Conservation (phyloP, 2,113 vertebrate genomes). For the Eidolon helvum region DNA sequence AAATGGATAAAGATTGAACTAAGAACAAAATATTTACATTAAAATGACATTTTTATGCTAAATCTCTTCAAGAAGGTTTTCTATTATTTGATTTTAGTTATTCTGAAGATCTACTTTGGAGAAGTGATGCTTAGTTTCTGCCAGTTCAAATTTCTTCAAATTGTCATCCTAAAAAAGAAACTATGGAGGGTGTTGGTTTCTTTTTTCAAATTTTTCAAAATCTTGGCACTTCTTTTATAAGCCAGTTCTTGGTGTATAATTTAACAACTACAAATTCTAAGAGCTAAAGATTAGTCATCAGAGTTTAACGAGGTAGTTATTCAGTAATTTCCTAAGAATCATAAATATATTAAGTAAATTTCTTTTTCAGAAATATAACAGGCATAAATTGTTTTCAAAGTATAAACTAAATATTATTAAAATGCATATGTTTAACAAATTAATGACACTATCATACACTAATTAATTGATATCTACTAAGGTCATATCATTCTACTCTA, state of each 20-base stretch:
- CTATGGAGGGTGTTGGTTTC: background rate
- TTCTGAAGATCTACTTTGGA: conserved; percentile 16
- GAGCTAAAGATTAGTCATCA: conserved; percentile 60
- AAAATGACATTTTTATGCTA: background rate
- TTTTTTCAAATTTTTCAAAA: conserved; percentile 43
- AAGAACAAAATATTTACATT: background rate
- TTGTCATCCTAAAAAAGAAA: conserved; percentile 45
- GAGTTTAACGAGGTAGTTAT: conserved; percentile 44
- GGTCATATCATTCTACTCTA: background rate
- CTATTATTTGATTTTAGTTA: conserved; percentile 32
- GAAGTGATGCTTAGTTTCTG: conserved; percentile 14
- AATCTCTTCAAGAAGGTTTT: background rate
- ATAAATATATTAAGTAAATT: conserved; percentile 14
- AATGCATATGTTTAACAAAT: background rate
- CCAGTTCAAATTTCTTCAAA: conserved; percentile 40
- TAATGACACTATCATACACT: background rate
- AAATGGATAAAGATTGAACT: conserved; percentile 35
- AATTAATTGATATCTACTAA: background rate
- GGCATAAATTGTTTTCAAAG: conserved; percentile 31
- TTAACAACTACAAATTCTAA: conserved; percentile 46
- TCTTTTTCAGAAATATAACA: background rate
- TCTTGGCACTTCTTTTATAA: conserved; percentile 59
- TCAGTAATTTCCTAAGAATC: conserved; percentile 53
- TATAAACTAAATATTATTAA: background rate
- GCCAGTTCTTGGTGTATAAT: conserved; percentile 35